Base-by-base conservation (phyloP, 1,140 invertebrate genomes). In the Zaprionus inermis region DNA sequence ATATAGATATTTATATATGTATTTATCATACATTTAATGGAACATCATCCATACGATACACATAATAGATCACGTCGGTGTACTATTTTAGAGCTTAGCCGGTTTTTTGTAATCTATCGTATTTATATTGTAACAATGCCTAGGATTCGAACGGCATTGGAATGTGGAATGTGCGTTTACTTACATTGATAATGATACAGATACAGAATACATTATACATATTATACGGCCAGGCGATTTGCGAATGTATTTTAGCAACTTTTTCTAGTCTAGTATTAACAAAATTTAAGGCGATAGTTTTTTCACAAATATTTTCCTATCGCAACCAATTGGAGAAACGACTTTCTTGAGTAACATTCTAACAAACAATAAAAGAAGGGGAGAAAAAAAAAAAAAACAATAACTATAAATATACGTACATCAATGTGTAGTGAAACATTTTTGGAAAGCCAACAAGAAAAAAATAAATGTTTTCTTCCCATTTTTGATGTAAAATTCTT, bases 251-350 rank as follows among this genome's bases (percentile, higher is more conserved):
- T 71, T 71, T 68, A 69, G 67, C 72, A 75, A 71, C 57, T 75
- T 65, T 78, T 69, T 75, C 72, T 74, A 74, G 73, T 75, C 72
- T 75, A 76, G 65, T 61, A 71, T 57, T 72, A 72, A 61, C 56
- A 55, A 56, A 44, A 44, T 44, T 51, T 56, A 61, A 52, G 52
- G 66, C 57, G 55, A 60, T 57, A 58, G 55, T 58, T 30, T 59
- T 63, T 59, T 51, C 49, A 44, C 44, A 69, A 32, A 32, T 74
- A 56, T 75, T 76, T 73, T 73, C 44, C 56, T 65, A 72, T 66
- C 28, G 70, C 56, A 38, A 38, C 18, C 41, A 20, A 67, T 72
- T 73, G 70, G 56, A 72, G 36, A 76, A 66, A 55, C 20, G 54
- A 76, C 41, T 68, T 76, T 30, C 60, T 76, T 60, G 51, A 58